Base-by-base conservation (phyloP, 2,888 invertebrate genomes). In the Drosophila pegasa region DNA sequence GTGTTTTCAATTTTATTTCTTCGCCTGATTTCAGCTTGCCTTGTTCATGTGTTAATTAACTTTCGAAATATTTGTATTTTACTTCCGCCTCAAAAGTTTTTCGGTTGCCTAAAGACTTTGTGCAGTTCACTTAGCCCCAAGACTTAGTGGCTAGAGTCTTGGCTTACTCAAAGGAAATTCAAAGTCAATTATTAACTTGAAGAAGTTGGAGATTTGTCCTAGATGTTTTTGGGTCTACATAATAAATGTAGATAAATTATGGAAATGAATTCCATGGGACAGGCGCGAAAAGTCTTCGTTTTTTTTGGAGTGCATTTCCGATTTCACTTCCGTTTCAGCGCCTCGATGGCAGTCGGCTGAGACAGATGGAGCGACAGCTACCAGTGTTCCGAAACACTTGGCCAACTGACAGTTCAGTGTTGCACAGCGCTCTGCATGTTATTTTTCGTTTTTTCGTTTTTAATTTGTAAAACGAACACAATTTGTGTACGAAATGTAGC, bases 371-470 rank as follows among this genome's bases (percentile, higher is more conserved):
- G 56, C 56, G 82, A 79, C 67, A 78, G 69, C 69, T 64, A 65
- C 59, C 58, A 66, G 66, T 70, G 77, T 62, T 70, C 18, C 20
- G 27, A 43, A n/a, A 18, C 25, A 38, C 10, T 27, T 38, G 74
- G 56, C 52, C 52, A 58, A 73, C 87, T 79, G 86, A 82, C 81
- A 88, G 80, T 81, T 87, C 78, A 75, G 68, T 79, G 80, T 72
- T 82, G 85, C 82, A 81, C 85, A 81, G 60, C 38, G 37, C 43
- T n/a, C 54, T 33, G 25, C 8, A 40, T 56, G 58, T 72, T 61
- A 68, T 73, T 43, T 57, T 45, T 62, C 8, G 2, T 18, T 14
- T 43, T 31, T 64, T 55, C 56, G 68, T 74, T 51, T 64, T 59
- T 67, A 62, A 65, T 65, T 70, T 74, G 52, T 51, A 58, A 51